Evolutionary conservation across 2,888 invertebrate genomes (phyloP).

Genomic region (Coleophora flavipennella): DNA sequence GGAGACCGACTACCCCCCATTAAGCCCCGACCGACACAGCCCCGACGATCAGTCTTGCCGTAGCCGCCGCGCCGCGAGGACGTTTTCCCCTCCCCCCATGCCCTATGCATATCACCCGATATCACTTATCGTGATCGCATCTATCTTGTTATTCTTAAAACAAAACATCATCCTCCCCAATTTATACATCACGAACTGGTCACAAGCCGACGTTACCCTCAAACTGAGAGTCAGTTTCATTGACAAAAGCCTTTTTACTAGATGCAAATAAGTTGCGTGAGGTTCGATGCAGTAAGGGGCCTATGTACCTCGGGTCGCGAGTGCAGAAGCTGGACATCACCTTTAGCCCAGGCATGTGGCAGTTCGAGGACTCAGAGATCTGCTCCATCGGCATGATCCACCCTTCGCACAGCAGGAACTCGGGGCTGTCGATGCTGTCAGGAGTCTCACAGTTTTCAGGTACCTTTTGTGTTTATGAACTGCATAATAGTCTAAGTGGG

Average conservation of each 20-base stretch:
- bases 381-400: constrained; percentile 89
- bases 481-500: too few relatives aligned
- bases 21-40: constrained; percentile 10
- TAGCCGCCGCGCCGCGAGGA: constrained; percentile 48
- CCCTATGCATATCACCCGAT: constrained; percentile 35
- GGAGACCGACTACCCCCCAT: constrained; percentile 18
- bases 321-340: constrained; percentile 15
- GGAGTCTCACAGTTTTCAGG: constrained; percentile 63
- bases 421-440: constrained; percentile 74
- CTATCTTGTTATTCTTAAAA: constrained; percentile 13
- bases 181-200: too few relatives aligned
- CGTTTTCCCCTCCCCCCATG: constrained; percentile 20
- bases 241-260: constrained; percentile 12
- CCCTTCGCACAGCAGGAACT: constrained; percentile 78
- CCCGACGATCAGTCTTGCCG: constrained; percentile 40
- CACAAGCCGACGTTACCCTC: too few relatives aligned
- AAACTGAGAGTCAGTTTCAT: too few relatives aligned
- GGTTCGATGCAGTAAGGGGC: constrained; percentile 10
- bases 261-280: constrained; percentile 14
- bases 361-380: constrained; percentile 81
- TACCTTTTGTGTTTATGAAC: too few relatives aligned
- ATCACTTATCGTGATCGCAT: constrained; percentile 46
- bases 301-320: constrained; percentile 14
- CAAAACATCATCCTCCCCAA: too few relatives aligned
- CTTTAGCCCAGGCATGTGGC: constrained; percentile 69